Evolutionary conservation across 2,797 vertebrate species (phyloP).

Genomic region (Eulemur albifrons): DNA sequence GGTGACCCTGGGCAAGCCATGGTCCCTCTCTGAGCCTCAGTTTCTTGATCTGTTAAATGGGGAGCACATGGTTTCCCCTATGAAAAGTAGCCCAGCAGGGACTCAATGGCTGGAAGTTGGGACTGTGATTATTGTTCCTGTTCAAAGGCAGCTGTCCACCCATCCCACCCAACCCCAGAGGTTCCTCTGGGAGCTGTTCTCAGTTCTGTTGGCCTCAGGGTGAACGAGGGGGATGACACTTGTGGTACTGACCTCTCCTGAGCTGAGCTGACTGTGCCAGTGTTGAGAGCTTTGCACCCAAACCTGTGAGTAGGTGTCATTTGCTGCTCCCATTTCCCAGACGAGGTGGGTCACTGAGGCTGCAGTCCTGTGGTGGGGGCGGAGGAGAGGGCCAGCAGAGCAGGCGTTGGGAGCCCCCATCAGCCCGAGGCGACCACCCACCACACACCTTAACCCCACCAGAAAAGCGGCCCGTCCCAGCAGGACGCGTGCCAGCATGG

Average conservation of each 20-base stretch:
- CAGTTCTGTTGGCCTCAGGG: not conserved
- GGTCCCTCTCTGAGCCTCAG: not conserved
- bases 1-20: not conserved
- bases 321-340: not conserved
- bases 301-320: not conserved
- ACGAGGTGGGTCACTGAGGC: not conserved
- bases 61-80: not conserved
- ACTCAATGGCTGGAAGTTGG: not conserved
- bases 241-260: not conserved
- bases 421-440: not conserved
- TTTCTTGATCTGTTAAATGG: not conserved
- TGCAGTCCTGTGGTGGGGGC: not conserved
- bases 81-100: not conserved
- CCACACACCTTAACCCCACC: not conserved
- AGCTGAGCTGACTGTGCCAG: not conserved
- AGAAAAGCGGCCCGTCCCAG: not conserved
- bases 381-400: not conserved
- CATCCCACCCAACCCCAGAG: not conserved
- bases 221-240: no score
- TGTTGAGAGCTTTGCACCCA: not conserved
- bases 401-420: not conserved
- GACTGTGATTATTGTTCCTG: no score
- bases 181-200: not conserved
- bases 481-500: rapidly evolving
- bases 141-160: not conserved